Base-by-base conservation (phyloP, 2,888 invertebrate genomes). In the Agrochola litura region DNA sequence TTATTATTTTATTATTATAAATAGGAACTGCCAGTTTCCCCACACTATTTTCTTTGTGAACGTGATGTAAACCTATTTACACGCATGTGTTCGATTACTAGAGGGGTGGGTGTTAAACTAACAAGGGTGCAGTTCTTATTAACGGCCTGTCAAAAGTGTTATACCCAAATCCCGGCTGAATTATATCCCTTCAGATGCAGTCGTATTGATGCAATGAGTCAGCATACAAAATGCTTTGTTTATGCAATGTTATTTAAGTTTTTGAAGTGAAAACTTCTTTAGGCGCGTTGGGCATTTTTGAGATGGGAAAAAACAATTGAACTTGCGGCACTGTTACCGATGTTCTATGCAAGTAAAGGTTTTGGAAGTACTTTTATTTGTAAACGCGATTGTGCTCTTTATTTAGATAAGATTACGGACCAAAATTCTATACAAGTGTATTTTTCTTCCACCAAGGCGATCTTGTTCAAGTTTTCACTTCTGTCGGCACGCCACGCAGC, bases 71-170 rank as follows among this genome's bases (percentile, higher is more conserved):
- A 91, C 88, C 86, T 89, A 92, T 92, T 94, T 93, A 91, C 92
- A 92, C 91, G 92, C 91, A 87, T 90, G 91, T 91, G 91, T 90
- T 89, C 90, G 91, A 92, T 93, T 93, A 92, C 89, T 73, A 73
- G 84, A 89, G 91, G 95, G 95, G 94, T 92, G 91, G 91, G 94
- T 93, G 94, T 93, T 91, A 93, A 94, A 95, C 94, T 94, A 96
- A 95, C 95, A 94, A 92, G 96, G 95, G 96, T 92, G 95, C 91
- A 92, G 92, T 88, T 92, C 93, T 95, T 95, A 96, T 96, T 96
- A 96, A 95, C 94, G 93, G 90, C 91, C 94, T 92, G 95, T 95
- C 96, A 94, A 93, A 95, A 93, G 90, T 90, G 91, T 92, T 91
- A 90, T 92, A 92, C 93, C 91, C 91, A 93, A 94, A 95, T 95